A percentile compares a stretch with the other conserved stretches of the same genome.
Conservation (phyloP, 2,797 vertebrate genomes). For the Myoxocephalus aenaeus region DNA sequence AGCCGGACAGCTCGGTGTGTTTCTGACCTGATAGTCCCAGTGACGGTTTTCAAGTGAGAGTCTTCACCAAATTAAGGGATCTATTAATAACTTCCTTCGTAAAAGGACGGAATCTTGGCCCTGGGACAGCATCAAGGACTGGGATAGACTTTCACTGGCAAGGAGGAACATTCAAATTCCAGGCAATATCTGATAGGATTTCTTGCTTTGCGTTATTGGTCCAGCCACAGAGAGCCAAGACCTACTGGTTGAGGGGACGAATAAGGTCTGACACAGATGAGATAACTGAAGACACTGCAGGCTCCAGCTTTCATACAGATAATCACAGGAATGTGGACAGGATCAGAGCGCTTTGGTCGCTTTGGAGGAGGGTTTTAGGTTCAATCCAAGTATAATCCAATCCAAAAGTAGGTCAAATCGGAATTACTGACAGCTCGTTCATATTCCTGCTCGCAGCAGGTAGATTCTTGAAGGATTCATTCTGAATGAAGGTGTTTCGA, state of each 20-base stretch:
- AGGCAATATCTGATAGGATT: slow-evolving; percentile 47
- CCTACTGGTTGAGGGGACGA: slow-evolving; percentile 25
- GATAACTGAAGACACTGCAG: slow-evolving; percentile 18
- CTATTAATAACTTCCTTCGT: slow-evolving; percentile 69
- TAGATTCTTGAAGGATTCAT: slow-evolving; percentile 20
- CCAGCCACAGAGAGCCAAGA: slow-evolving; percentile 26
- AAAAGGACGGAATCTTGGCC: slow-evolving; percentile 58
- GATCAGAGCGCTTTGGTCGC: slow-evolving; percentile 38
- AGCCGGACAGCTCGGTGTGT: slow-evolving; percentile 38
- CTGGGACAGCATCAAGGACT: slow-evolving; percentile 38
- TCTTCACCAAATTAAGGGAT: slow-evolving; percentile 46
- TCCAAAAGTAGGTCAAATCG: slow-evolving; percentile 53
- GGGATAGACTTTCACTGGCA: slow-evolving; percentile 56
- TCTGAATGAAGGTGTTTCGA: slow-evolving; percentile 11
- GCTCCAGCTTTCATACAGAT: slow-evolving; percentile 31
- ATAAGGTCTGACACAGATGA: slow-evolving; percentile 46
- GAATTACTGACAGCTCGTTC: slow-evolving; percentile 37
- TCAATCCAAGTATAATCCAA: slow-evolving; percentile 61
- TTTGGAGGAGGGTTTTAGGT: slow-evolving; percentile 33
- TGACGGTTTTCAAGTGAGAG: slow-evolving; percentile 32
- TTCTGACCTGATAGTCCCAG: slow-evolving; percentile 42
- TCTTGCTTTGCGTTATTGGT: slow-evolving; percentile 21
- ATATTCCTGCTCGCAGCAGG: slow-evolving; percentile 32
- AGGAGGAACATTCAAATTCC: slow-evolving; percentile 36
- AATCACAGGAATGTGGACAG: slow-evolving; percentile 30